phyloP scores from a whole-genome alignment of 2,113 vertebrate genomes.

The Cricetomys ansorgei region DNA sequence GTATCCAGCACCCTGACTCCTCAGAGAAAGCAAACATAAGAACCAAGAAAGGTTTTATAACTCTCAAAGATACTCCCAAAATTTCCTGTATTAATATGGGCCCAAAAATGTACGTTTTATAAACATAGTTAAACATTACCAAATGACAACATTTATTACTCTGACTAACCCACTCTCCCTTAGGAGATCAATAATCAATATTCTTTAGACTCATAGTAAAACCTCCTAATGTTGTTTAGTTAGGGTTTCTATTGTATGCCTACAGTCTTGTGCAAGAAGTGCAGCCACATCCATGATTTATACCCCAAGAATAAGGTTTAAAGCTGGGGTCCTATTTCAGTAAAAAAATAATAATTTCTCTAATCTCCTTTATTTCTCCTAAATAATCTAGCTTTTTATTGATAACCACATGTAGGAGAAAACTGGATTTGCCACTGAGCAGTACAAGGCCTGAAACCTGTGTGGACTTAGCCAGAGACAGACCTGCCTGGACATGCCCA shows the following conservation, averaged over 20 bases:
- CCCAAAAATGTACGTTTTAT: background rate
- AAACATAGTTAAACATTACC: background rate
- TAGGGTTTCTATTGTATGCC: background rate
- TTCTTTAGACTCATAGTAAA: background rate
- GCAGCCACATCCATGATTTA: background rate
- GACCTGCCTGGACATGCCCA: too few species aligned
- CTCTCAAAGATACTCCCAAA: background rate
- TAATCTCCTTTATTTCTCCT: background rate
- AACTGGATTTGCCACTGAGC: too few species aligned
- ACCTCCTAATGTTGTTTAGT: background rate
- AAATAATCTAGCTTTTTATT: conserved; percentile 1
- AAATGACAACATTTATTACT: background rate
- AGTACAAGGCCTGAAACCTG: too few species aligned
- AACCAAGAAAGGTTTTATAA: background rate
- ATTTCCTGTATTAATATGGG: background rate
- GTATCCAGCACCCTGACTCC: background rate
- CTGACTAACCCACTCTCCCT: background rate
- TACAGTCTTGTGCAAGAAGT: background rate
- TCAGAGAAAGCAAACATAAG: background rate
- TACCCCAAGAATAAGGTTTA: background rate
- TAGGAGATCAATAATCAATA: background rate
- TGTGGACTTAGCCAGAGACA: too few species aligned
- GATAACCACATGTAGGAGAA: too few species aligned
- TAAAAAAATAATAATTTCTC: background rate
- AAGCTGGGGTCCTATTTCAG: background rate